A percentile compares a stretch with the other conserved stretches of the same genome.
These are phyloP conservation scores for Drosophila grimshawi DNA, from an alignment of 1,140 invertebrate genomes.

Conservation along the genomic window DNA sequence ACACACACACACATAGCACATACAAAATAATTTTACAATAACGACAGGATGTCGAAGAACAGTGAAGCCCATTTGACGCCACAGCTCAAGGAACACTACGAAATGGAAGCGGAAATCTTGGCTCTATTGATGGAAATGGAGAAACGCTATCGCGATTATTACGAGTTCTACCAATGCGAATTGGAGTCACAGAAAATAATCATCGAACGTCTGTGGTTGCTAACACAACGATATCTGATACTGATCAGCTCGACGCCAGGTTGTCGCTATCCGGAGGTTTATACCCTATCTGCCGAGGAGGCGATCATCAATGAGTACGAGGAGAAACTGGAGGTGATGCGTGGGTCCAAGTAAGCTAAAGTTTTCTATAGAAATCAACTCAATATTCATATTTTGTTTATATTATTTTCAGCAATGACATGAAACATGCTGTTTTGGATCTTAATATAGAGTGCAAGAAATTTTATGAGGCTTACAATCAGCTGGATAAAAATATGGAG, in stretches of 20 bases:
- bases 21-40: not conserved
- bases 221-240: constrained; percentile 66
- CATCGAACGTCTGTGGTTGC: constrained; percentile 58
- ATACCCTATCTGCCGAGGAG: constrained; percentile 67
- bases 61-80: constrained; percentile 57
- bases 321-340: constrained; percentile 58
- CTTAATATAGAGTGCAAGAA: constrained; percentile 48
- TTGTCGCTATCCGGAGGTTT: constrained; percentile 68
- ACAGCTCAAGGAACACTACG: constrained; percentile 54
- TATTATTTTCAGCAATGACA: constrained; percentile 30
- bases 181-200: constrained; percentile 49
- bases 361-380: not conserved
- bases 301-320: constrained; percentile 71
- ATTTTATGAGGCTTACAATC: constrained; percentile 50
- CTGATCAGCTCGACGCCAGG: constrained; percentile 60
- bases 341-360: constrained; percentile 49
- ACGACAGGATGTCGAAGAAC: not conserved
- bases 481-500: constrained; percentile 49
- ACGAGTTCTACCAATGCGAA: constrained; percentile 56
- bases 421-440: constrained; percentile 40
- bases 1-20: not conserved
- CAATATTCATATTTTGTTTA: not conserved
- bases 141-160: constrained; percentile 35
- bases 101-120: constrained; percentile 54
- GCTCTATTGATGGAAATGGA: constrained; percentile 50